These are phyloP conservation scores for Hippocampus abdominalis DNA, from an alignment of 2,113 vertebrate genomes.

Conservation along the genomic window DNA sequence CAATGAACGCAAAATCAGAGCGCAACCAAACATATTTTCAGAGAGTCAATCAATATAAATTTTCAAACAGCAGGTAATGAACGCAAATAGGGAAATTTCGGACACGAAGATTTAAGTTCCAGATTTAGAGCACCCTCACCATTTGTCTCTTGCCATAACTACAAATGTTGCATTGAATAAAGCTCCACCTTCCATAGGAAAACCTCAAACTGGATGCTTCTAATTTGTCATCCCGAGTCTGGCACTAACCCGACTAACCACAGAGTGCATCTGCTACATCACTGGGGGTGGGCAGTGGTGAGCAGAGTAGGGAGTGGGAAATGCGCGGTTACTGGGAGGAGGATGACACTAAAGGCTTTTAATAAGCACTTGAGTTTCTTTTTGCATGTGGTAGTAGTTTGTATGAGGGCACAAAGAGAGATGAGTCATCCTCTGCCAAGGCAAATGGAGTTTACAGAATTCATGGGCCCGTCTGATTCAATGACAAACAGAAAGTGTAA, in stretches of 20 bases:
- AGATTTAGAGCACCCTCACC: too few relatives aligned
- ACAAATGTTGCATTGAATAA: conserved; percentile 37
- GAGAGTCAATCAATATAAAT: background rate
- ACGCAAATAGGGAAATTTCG: background rate
- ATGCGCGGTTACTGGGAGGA: conserved; percentile 8
- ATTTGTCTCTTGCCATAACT: background rate
- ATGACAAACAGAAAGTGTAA: background rate
- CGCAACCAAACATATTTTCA: too few relatives aligned
- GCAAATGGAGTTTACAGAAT: background rate
- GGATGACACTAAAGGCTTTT: conserved; percentile 36
- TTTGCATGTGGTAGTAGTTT: conserved; percentile 20
- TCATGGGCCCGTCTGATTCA: background rate
- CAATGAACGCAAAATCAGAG: background rate
- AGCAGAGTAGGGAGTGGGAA: background rate
- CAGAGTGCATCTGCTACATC: conserved; percentile 6
- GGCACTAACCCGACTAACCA: conserved; percentile 35
- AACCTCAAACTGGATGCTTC: conserved; percentile 53
- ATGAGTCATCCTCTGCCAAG: conserved; percentile 14
- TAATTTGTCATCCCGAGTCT: conserved; percentile 47
- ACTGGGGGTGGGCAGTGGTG: background rate
- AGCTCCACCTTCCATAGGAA: conserved; percentile 17
- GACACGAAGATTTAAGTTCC: background rate
- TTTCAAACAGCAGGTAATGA: background rate
- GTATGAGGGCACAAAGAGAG: conserved; percentile 26
- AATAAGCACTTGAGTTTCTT: conserved; percentile 41